Base-by-base conservation (phyloP, 2,113 vertebrate species). In the Megaceryle torquata region DNA sequence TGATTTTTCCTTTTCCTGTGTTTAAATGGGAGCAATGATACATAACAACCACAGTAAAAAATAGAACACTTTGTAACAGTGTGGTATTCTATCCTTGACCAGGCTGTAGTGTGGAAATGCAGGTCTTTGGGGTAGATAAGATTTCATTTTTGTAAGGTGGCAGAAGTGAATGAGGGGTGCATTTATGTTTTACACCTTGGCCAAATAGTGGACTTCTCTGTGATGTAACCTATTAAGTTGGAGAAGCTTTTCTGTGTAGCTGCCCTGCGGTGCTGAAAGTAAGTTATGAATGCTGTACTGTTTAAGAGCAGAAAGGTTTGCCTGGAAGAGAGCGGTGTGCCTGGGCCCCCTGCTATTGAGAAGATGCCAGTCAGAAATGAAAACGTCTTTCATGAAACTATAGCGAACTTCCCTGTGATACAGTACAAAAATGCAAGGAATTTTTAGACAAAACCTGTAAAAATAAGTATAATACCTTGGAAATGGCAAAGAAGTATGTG, bases 301-400 rank as follows among this genome's bases (percentile, higher is more conserved):
- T 98, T 97, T 96, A 96, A 86, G 93, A 35, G 94, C 96, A 93
- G 95, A 98, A 98, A 98, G 97, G 98, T 98, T 98, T 97, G 98
- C 97, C 96, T 97, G 97, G 97, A 98, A 98, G 97, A 97, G 98
- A 97, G 97, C 65, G 88, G 98, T 98, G 97, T 94, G 98, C 97
- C 97, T 98, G 98, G 98, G 98, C 98, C 98, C 96, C 97, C 97
- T 97, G 97, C 98, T 98, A 98, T 98, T 98, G 98, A 98, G 98
- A 96, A 97, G 96, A 98, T 98, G 98, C 98, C 98, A 98, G 98
- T 98, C 98, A 98, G 98, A 98, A 97, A 98, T 98, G 98, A 98
- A 98, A 98, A 98, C 96, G 97, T 98, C 98, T 98, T 98, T 98
- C 98, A 98, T 97, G 97, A 97, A 97, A 97, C 97, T 97, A 97